These are phyloP conservation scores for Alcis repandata DNA, from an alignment of 2,888 invertebrate species.

Conservation along the genomic window DNA sequence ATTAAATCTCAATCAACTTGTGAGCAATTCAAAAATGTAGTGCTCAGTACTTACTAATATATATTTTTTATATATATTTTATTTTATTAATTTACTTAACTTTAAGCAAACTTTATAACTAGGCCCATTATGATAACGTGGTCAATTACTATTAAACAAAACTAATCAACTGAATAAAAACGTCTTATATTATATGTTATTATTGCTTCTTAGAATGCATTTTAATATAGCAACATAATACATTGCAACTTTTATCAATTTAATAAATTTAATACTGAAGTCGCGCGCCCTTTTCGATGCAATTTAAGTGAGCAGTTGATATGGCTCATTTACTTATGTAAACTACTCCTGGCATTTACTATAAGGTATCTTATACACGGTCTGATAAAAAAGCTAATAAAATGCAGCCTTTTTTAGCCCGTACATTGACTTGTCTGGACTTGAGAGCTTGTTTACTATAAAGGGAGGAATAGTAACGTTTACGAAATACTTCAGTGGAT, in stretches of 20 bases:
- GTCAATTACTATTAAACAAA: too few species aligned
- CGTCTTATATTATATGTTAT: too few species aligned
- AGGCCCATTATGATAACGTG: too few species aligned
- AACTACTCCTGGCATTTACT: constrained; percentile 39
- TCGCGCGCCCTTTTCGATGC: constrained; percentile 32
- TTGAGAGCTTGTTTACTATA: not conserved
- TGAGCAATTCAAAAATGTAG: too few species aligned
- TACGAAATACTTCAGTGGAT: not conserved
- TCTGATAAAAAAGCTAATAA: constrained; percentile 12
- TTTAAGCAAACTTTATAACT: too few species aligned
- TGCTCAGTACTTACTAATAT: too few species aligned
- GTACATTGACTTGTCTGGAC: constrained; percentile 8
- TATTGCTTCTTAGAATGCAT: too few species aligned
- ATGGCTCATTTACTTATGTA: constrained; percentile 24
- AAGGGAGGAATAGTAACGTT: not conserved
- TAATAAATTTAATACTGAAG: constrained; percentile 10
- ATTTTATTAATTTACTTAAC: too few species aligned
- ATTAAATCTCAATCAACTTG: too few species aligned
- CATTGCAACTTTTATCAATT: constrained; percentile 13
- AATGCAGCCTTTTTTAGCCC: constrained; percentile 12
- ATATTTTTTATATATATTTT: too few species aligned
- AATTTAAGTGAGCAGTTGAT: constrained; percentile 1
- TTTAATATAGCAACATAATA: constrained; percentile 5
- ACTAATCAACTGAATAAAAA: too few species aligned
- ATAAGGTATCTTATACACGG: constrained; percentile 17